Conservation (phyloP, 2,888 invertebrate genomes). For the Nomada hirtipes region DNA sequence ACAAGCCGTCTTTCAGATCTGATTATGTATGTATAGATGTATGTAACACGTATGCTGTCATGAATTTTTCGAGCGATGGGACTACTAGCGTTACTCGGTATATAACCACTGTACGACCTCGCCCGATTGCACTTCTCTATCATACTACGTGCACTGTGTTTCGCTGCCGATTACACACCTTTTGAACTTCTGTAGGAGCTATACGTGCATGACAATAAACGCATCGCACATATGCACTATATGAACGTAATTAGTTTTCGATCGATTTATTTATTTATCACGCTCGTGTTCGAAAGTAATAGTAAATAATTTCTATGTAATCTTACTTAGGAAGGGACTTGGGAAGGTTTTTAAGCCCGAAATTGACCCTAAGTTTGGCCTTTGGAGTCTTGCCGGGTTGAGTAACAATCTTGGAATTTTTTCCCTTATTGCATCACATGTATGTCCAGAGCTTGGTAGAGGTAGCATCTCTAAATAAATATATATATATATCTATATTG, state of each 20-base stretch:
- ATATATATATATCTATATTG: slow-evolving; percentile 40
- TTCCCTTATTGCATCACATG: slow-evolving; percentile 62
- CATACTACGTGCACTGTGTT: slow-evolving; percentile 41
- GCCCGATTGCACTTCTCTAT: slow-evolving; percentile 56
- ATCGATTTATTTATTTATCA: background rate
- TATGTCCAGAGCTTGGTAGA: slow-evolving; percentile 43
- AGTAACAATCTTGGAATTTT: slow-evolving; percentile 61
- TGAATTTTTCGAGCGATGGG: slow-evolving; percentile 57
- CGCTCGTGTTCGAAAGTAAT: too few species aligned
- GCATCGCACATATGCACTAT: background rate
- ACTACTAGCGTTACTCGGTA: slow-evolving; percentile 43
- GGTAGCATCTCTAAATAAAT: slow-evolving; percentile 49
- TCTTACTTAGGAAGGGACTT: too few species aligned
- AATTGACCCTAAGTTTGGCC: background rate
- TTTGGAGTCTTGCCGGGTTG: slow-evolving; percentile 33
- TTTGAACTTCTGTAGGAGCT: slow-evolving; percentile 22
- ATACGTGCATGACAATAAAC: background rate
- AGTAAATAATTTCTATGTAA: background rate
- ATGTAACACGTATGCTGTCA: slow-evolving; percentile 37
- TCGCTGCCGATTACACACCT: slow-evolving; percentile 28
- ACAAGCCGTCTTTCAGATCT: slow-evolving; percentile 20
- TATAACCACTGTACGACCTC: slow-evolving; percentile 53
- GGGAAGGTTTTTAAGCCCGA: background rate
- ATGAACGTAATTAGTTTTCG: background rate
- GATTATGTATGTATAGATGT: slow-evolving; percentile 24